Conservation (phyloP, 2,888 invertebrate species). For the Dicyrtomina minuta region DNA sequence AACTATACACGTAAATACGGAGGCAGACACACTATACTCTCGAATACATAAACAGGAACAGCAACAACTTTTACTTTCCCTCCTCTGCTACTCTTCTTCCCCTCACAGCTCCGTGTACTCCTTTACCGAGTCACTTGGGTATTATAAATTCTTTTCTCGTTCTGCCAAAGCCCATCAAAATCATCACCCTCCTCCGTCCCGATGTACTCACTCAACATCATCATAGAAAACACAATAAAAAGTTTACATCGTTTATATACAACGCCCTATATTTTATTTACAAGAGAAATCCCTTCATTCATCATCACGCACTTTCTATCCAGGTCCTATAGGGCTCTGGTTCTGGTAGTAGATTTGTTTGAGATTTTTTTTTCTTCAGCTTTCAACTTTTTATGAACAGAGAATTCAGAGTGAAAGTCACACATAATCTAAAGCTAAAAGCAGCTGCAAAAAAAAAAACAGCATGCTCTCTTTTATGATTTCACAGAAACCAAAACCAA, state of each 20-base stretch:
- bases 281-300: neutral
- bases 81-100: neutral
- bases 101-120: neutral
- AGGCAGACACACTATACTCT: no score
- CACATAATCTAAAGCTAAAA: no score
- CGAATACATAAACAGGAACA: slow-evolving; percentile 5
- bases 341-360: no score
- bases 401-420: no score
- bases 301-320: neutral
- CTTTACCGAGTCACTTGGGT: slow-evolving; percentile 4
- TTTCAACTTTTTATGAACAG: no score
- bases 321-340: no score
- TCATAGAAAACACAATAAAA: neutral
- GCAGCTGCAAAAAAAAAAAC: no score
- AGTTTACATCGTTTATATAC: neutral
- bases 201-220: neutral
- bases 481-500: no score
- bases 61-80: neutral
- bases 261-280: neutral
- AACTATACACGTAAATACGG: no score
- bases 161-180: slow-evolving; percentile 16
- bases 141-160: slow-evolving; percentile 28
- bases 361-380: no score
- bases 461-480: no score
- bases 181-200: slow-evolving; percentile 5